A percentile compares a stretch with the other conserved stretches of the same genome.
phyloP scores from a whole-genome alignment of 1,140 invertebrate species.

The Potamilus streckersoni region DNA sequence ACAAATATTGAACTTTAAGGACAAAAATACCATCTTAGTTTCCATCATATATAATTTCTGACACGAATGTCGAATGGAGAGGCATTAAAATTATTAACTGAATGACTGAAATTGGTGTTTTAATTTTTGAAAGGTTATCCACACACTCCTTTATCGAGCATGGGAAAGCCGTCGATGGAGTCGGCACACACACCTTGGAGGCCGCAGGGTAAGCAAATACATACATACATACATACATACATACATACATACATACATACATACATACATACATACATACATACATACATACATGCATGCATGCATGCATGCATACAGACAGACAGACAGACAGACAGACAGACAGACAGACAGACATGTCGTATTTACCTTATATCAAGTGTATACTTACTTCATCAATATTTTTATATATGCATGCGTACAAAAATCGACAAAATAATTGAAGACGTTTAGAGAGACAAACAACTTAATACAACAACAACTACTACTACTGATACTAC shows the following conservation, averaged over 20 bases:
- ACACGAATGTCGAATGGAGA: no score
- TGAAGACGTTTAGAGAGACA: conserved; percentile 22
- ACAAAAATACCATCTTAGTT: no score
- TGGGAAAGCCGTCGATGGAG: conserved; percentile 26
- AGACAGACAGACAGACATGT: conserved; percentile 15
- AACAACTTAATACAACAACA: background rate
- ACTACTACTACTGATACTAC: no score
- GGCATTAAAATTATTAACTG: no score
- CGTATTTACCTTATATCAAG: no score
- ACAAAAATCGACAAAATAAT: background rate
- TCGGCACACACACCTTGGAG: conserved; percentile 22
- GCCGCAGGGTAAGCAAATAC: conserved; percentile 21
- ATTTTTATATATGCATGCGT: conserved; percentile 26
- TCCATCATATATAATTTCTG: no score
- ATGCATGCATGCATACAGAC: conserved; percentile 23
- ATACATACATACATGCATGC: conserved; percentile 18
- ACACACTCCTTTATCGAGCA: conserved; percentile 26
- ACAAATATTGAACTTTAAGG: no score
- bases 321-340: conserved; percentile 23
- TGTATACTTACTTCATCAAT: conserved; percentile 6
- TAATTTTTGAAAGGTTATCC: conserved; percentile 12
- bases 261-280: conserved; percentile 5
- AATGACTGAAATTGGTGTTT: no score
- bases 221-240: no score
- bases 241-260: no score